Percentiles rank a stretch among this genome's conserved stretches.
Conservation (phyloP, 2,888 invertebrate genomes). For the Amphipoea lucens region DNA sequence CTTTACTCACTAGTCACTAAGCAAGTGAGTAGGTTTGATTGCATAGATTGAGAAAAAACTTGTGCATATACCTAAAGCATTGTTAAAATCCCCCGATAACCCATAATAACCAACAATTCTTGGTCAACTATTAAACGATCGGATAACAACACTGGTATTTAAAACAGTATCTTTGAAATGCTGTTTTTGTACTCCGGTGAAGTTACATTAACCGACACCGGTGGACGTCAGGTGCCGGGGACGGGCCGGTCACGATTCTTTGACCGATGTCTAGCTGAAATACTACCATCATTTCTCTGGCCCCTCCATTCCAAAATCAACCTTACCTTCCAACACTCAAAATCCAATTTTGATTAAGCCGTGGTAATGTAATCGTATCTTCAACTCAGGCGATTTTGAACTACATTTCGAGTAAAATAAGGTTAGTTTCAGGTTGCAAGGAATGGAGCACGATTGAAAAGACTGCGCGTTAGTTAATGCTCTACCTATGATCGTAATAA, state of each 20-base stretch:
- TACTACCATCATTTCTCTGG: constrained; percentile 70
- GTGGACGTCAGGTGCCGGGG: constrained; percentile 88
- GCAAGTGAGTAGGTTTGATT: background rate
- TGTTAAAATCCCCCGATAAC: constrained; percentile 24
- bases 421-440: constrained; percentile 63
- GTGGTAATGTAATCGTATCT: constrained; percentile 45
- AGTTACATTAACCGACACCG: constrained; percentile 84
- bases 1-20: no score
- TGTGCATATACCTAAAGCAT: background rate
- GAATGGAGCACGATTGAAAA: constrained; percentile 73
- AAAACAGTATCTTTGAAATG: constrained; percentile 81
- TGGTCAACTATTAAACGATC: constrained; percentile 54
- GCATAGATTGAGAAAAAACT: background rate
- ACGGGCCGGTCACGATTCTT: constrained; percentile 89
- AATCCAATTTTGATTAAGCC: constrained; percentile 56
- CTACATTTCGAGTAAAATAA: constrained; percentile 29
- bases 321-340: constrained; percentile 48
- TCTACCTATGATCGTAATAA: constrained; percentile 90
- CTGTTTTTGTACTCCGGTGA: constrained; percentile 78
- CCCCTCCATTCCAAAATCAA: constrained; percentile 63
- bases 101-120: constrained; percentile 45
- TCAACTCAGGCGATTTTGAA: constrained; percentile 56
- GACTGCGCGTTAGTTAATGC: constrained; percentile 86
- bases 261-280: constrained; percentile 88
- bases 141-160: constrained; percentile 70